Evolutionary conservation across 2,797 vertebrate genomes (phyloP).

Genomic region (Mareca strepera): DNA sequence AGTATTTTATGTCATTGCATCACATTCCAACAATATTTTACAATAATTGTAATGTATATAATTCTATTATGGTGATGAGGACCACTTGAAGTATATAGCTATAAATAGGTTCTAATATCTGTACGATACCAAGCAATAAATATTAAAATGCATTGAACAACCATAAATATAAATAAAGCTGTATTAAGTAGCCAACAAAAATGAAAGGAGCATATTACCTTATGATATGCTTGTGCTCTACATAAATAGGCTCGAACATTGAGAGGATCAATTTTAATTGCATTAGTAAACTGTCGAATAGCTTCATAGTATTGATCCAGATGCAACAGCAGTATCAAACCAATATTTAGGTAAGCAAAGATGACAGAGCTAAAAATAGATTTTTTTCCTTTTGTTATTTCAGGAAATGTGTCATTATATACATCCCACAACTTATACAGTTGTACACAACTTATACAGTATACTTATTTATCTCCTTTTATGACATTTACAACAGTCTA

Average conservation of each 20-base stretch:
- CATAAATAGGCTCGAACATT: constrained; percentile 77
- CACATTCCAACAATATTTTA: background rate
- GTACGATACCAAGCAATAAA: background rate
- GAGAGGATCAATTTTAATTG: constrained; percentile 76
- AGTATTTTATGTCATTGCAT: background rate
- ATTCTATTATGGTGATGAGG: background rate
- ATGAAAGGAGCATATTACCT: constrained; percentile 67
- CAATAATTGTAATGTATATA: background rate
- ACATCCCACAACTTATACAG: background rate
- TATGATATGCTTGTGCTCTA: constrained; percentile 76
- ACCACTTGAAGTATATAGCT: background rate
- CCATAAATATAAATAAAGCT: background rate
- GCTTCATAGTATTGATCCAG: constrained; percentile 76
- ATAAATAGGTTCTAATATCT: background rate
- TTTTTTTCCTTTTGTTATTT: background rate
- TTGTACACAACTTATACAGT: too few species aligned
- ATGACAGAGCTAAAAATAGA: constrained; percentile 65
- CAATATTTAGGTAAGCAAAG: constrained; percentile 80
- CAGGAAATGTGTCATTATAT: background rate
- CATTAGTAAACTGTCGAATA: constrained; percentile 77
- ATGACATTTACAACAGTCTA: background rate
- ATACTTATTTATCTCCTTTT: background rate
- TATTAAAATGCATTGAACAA: background rate
- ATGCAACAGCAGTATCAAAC: constrained; percentile 79
- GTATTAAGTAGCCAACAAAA: background rate